Evolutionary conservation across 2,888 invertebrate genomes (phyloP), one percentile per base, ranked within the genome.

Genomic region (Pandemis heparana): DNA sequence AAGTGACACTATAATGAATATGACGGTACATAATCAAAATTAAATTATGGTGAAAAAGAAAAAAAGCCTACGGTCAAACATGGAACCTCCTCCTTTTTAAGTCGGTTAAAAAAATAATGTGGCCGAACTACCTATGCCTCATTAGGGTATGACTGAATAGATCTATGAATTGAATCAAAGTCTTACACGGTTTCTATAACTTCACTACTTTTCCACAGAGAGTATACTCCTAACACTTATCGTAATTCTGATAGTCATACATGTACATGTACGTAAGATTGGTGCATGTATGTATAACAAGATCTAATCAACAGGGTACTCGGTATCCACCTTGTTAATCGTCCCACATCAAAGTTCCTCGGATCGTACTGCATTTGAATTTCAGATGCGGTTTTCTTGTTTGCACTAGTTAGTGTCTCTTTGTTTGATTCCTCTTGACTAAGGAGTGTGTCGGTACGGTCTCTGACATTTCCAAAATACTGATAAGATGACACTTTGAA

Each of bases 311-410:
- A 59, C 46, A 59, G 62, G 59, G 16, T 46, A 48, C 69, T 6
- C 12, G 48, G 41, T n/a, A 51, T 41, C 73, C 69, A 63, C 60
- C 60, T 39, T 69, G 41, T 60, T 74, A 69, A 74, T 69, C 69
- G 73, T 51, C 62, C 39, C 60, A 43, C 64, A 69, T 65, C 73
- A 69, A 74, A 74, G 69, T 78, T 76, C n/a, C 74, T 75, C 76
- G 66, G 75, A 77, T 79, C 77, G 82, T 77, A 79, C 76, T 77
- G 77, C 79, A 87, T 87, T 87, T 87, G 88, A 86, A 88, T 82
- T 87, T 85, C 86, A 83, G 82, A 88, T 88, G 83, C 74, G 85
- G 85, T 84, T 85, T 81, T 83, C 85, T 83, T 86, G 87, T 85
- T 85, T 85, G 83, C 81, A 80, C 60, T 77, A 76, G 67, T 78